These are phyloP conservation scores for Melanostoma scalare DNA, from an alignment of 2,888 invertebrate genomes.

Conservation along the genomic window DNA sequence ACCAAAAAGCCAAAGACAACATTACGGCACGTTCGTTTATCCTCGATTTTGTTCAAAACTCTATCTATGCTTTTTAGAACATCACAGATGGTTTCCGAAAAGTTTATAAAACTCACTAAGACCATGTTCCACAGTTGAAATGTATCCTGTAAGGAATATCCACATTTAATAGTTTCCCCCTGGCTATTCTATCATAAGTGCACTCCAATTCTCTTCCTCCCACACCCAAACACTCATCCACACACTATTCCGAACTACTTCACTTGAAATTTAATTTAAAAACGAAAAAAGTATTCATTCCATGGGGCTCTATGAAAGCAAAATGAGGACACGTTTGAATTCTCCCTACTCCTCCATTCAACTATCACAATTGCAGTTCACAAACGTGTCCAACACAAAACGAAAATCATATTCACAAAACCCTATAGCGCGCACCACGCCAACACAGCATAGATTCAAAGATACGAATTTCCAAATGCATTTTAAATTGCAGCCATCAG, in stretches of 20 bases:
- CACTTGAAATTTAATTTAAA: slow-evolving; percentile 63
- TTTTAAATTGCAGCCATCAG: slow-evolving; percentile 70
- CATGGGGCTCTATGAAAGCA: slow-evolving; percentile 44
- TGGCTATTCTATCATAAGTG: not conserved
- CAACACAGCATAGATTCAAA: slow-evolving; percentile 18
- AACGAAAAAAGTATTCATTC: slow-evolving; percentile 41
- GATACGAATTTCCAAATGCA: slow-evolving; percentile 67
- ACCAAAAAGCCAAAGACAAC: too few relatives aligned
- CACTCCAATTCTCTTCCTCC: not conserved
- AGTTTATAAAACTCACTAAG: slow-evolving; percentile 18
- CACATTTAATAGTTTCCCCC: not conserved
- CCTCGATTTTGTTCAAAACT: too few relatives aligned
- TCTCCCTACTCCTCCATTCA: not conserved
- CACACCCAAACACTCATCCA: not conserved
- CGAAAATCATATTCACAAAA: slow-evolving; percentile 62
- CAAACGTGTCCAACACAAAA: slow-evolving; percentile 66
- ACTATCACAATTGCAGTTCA: slow-evolving; percentile 61
- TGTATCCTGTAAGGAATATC: slow-evolving; percentile 11
- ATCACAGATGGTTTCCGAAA: slow-evolving; percentile 17
- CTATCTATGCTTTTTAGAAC: not conserved
- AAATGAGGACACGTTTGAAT: slow-evolving; percentile 63
- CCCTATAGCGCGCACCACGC: slow-evolving; percentile 33
- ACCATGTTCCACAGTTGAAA: slow-evolving; percentile 22
- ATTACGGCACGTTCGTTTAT: too few relatives aligned
- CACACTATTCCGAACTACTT: slow-evolving; percentile 52